Percentiles rank a stretch among this genome's conserved stretches.
These are phyloP conservation scores for Pitta sordida DNA, from an alignment of 2,113 vertebrate genomes.

Conservation along the genomic window DNA sequence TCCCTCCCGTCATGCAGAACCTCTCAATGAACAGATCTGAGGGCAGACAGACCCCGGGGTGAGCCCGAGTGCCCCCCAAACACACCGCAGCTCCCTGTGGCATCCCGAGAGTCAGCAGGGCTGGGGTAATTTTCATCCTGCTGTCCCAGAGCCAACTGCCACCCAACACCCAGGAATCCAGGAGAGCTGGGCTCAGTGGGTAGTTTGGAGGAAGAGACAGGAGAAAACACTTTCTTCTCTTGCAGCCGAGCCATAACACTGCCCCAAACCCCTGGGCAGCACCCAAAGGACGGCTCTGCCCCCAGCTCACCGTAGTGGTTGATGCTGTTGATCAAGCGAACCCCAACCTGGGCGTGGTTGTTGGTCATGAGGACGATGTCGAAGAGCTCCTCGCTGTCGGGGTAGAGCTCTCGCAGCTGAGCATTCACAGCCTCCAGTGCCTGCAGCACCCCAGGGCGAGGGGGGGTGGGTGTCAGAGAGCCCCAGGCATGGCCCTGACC, in stretches of 20 bases:
- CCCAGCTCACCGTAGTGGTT: constrained; percentile 87
- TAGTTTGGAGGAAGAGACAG: neutral
- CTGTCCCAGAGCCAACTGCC: neutral
- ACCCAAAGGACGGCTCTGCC: fast-evolving
- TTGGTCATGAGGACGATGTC: constrained; percentile 96
- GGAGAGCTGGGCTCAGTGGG: fast-evolving
- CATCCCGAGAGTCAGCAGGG: neutral
- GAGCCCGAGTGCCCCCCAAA: neutral
- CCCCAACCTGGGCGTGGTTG: constrained; percentile 91
- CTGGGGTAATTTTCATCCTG: too few relatives aligned
- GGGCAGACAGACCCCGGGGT: neutral
- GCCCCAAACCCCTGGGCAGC: neutral
- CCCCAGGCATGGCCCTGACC: neutral
- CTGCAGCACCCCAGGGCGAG: constrained; percentile 58
- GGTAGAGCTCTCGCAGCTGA: constrained; percentile 86
- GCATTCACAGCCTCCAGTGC: constrained; percentile 91
- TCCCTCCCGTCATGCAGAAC: constrained; percentile 95
- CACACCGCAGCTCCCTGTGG: neutral
- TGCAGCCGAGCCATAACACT: fast-evolving
- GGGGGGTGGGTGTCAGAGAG: neutral
- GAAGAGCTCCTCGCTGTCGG: constrained; percentile 90
- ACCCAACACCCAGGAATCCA: neutral
- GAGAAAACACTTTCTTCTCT: neutral
- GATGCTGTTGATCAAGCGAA: constrained; percentile 94
- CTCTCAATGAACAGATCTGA: constrained; percentile 91